phyloP scores from a whole-genome alignment of 2,797 vertebrate genomes.

The Dermochelys coriacea region DNA sequence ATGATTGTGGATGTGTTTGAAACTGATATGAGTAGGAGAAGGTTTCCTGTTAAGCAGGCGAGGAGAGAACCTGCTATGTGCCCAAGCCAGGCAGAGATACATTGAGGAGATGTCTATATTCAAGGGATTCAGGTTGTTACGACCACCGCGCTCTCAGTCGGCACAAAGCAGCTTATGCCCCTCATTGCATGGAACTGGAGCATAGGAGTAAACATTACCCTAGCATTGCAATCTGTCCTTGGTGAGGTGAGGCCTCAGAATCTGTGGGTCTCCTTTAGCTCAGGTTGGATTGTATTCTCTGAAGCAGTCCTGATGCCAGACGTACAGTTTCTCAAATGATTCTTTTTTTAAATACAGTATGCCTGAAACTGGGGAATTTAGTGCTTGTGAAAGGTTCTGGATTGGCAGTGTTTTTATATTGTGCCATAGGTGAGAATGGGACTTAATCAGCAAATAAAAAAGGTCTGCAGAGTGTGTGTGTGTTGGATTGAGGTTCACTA shows the following conservation, averaged over 20 bases:
- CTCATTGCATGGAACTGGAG: not conserved
- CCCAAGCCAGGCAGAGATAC: not conserved
- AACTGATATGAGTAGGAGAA: not conserved
- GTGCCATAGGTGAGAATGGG: not conserved
- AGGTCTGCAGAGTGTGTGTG: too few species aligned
- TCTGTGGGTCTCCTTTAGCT: not conserved
- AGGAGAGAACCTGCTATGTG: not conserved
- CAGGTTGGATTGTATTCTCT: fast-evolving
- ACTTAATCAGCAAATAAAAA: not conserved
- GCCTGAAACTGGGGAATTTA: not conserved
- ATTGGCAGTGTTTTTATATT: not conserved
- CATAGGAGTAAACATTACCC: not conserved
- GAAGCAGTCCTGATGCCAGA: not conserved
- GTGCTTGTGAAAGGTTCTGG: not conserved
- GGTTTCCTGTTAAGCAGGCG: not conserved
- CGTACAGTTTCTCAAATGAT: not conserved
- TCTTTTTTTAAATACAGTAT: not conserved
- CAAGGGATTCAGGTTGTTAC: not conserved
- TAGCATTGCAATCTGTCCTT: not conserved
- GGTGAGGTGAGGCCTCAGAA: fast-evolving
- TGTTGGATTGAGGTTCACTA: not conserved
- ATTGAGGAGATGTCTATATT: not conserved
- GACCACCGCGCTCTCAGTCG: not conserved
- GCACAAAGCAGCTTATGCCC: not conserved
- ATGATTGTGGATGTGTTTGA: not conserved